These are phyloP conservation scores for Chrysemys picta DNA, from an alignment of 2,113 vertebrate species.

Conservation along the genomic window DNA sequence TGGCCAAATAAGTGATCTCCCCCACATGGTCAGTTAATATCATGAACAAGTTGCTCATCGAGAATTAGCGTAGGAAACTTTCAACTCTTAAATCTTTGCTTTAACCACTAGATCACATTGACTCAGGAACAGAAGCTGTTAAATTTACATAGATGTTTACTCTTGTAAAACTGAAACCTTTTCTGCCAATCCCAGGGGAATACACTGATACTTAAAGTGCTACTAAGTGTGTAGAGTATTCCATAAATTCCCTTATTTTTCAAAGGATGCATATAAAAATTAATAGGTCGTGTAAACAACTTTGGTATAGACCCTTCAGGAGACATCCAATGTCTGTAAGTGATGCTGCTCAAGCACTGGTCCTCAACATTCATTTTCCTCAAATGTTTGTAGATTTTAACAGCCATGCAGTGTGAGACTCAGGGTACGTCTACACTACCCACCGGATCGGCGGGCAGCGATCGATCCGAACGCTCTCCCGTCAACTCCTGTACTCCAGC, in stretches of 20 bases:
- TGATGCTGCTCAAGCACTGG: not conserved
- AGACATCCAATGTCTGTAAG: constrained; percentile 13
- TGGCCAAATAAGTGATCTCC: not conserved
- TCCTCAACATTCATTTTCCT: not conserved
- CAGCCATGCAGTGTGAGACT: not conserved
- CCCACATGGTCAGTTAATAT: not conserved
- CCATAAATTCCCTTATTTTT: constrained; percentile 2
- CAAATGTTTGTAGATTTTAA: not conserved
- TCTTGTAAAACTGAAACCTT: not conserved
- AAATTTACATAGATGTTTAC: not conserved
- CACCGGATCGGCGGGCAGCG: no score
- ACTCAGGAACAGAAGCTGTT: not conserved
- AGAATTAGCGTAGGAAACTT: not conserved
- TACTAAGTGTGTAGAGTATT: not conserved
- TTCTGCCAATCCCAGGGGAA: constrained; percentile 21
- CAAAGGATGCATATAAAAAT: constrained; percentile 39
- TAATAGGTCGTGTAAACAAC: constrained; percentile 12
- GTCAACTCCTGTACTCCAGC: no score
- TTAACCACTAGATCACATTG: not conserved
- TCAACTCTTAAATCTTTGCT: not conserved
- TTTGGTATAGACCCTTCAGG: constrained; percentile 1
- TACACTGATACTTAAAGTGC: not conserved
- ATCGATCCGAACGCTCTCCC: no score
- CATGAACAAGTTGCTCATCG: not conserved
- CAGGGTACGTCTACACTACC: no score